These are phyloP conservation scores for Carcina quercana DNA, from an alignment of 2,888 invertebrate species.

Conservation along the genomic window DNA sequence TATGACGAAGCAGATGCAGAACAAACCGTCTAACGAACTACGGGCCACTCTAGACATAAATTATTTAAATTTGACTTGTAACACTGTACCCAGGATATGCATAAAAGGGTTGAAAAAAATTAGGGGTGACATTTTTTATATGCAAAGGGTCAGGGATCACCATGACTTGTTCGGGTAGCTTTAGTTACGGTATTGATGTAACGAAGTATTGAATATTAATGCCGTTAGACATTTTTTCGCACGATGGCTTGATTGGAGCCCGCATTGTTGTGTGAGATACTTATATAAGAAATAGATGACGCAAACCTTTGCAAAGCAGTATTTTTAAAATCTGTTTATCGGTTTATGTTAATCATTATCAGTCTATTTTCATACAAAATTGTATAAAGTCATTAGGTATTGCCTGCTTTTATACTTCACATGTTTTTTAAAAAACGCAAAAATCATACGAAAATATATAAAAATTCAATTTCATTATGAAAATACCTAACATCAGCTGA, in stretches of 20 bases:
- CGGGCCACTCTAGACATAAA: constrained; percentile 53
- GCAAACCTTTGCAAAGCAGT: no score
- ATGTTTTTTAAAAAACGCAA: no score
- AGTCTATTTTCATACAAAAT: no score
- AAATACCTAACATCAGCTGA: no score
- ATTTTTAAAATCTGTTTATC: no score
- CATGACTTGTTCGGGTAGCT: constrained; percentile 40
- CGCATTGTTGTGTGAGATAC: no score
- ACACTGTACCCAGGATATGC: constrained; percentile 68
- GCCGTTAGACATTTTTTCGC: constrained; percentile 41
- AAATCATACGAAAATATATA: no score
- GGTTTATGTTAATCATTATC: no score
- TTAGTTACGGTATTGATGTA: constrained; percentile 48
- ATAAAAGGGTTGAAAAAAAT: constrained; percentile 68
- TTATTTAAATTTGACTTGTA: constrained; percentile 74
- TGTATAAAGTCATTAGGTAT: no score
- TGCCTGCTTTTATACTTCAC: no score
- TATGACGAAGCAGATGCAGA: constrained; percentile 52
- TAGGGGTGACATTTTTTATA: constrained; percentile 61
- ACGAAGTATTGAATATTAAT: constrained; percentile 55
- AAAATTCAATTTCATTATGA: no score
- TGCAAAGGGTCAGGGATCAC: constrained; percentile 40
- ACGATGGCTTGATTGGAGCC: constrained; percentile 56
- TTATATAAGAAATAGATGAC: no score
- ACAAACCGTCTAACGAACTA: constrained; percentile 43